phyloP scores from a whole-genome alignment of 1,140 invertebrate species.

The Drosophila subobscura region DNA sequence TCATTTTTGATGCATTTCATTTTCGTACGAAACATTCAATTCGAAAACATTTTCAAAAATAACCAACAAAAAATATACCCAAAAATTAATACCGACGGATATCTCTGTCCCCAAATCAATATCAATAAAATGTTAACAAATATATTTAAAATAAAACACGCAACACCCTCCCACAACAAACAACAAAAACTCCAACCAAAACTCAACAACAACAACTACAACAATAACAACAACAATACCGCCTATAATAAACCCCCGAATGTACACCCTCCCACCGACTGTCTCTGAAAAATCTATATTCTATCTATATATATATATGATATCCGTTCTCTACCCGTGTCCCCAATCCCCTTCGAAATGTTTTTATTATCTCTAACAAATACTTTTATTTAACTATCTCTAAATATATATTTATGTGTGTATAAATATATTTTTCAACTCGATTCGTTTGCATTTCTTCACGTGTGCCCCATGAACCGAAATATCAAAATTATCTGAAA shows the following conservation, averaged over 20 bases:
- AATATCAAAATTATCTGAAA: constrained; percentile 10
- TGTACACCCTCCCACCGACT: constrained; percentile 61
- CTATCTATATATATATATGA: constrained; percentile 63
- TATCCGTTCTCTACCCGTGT: constrained; percentile 5
- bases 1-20: constrained; percentile 80
- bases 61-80: constrained; percentile 17
- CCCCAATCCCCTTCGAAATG: constrained; percentile 55
- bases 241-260: constrained; percentile 59
- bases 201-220: constrained; percentile 65
- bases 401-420: constrained; percentile 75
- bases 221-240: constrained; percentile 52
- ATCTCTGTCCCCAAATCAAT: constrained; percentile 34
- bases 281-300: constrained; percentile 44
- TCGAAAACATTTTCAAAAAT: constrained; percentile 60
- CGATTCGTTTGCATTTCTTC: constrained; percentile 80
- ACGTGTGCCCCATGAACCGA: constrained; percentile 56
- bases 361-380: constrained; percentile 72
- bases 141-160: constrained; percentile 37
- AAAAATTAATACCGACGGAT: constrained; percentile 44
- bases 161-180: constrained; percentile 25
- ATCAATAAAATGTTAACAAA: constrained; percentile 40
- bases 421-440: constrained; percentile 72
- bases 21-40: constrained; percentile 60
- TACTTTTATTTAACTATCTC: constrained; percentile 74
- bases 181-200: constrained; percentile 52